Evolutionary conservation across 1,140 invertebrate genomes (phyloP), one percentile per base, ranked within the genome.

Genomic region (Tribolium madens): DNA sequence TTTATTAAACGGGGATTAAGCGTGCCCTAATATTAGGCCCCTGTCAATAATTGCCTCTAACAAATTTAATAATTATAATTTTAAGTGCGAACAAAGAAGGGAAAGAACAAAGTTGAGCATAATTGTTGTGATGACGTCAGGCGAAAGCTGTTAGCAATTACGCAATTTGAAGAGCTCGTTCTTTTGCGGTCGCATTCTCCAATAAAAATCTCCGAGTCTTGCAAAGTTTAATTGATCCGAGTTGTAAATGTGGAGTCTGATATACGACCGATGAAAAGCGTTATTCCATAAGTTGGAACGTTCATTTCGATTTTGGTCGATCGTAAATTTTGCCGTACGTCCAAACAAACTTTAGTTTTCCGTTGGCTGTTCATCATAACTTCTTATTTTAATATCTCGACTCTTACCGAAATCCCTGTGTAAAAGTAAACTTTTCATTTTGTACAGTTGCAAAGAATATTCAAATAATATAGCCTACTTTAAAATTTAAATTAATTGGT

Each of bases 401-500:
- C 72, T 79, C 71, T 64, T 69, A 46, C 15, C 50, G 6, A 73
- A 76, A 78, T 76, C 64, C 74, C 69, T 47, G 73, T 76, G 26
- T 72, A 69, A 76, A 71, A 78, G 77, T 78, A 73, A 78, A 78
- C 77, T 78, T 78, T 76, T 64, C 77, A 68, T 48, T 72, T 71
- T 53, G 7, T 68, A 50, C 17, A 15, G 57, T 15, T 47, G 68
- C 52, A 68, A 76, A 68, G 57, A 76, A 79, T 76, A 79, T 79
- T 79, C 57, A 76, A 76, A 79, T 76, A 79, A 50, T 50, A 73
- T 53, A 36, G 71, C 48, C 48, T 76, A 72, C 69, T 77, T 77
- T 76, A 71, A 76, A 79, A 79, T 79, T 77, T 76, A 78, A 79
- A 81, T 81, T 81, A 76, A 79, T 78, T 77, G 78, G 73, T 78